These are phyloP conservation scores for Colletes latitarsis DNA, from an alignment of 1,140 invertebrate genomes.

Conservation along the genomic window DNA sequence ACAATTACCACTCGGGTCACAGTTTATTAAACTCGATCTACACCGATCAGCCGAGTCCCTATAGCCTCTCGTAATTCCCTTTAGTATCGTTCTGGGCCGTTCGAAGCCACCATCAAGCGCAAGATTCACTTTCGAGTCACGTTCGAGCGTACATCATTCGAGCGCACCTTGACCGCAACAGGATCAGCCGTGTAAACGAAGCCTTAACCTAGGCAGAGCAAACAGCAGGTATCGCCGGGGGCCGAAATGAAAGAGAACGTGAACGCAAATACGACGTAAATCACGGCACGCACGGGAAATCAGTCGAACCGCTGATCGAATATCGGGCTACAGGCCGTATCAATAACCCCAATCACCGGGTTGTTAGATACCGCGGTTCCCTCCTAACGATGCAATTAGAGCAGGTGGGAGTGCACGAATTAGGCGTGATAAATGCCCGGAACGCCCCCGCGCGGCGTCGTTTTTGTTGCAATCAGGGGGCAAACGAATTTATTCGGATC, in stretches of 20 bases:
- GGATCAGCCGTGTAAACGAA: not conserved
- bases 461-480: conserved; percentile 49
- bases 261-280: conserved; percentile 49
- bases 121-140: conserved; percentile 32
- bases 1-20: no score
- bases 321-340: conserved; percentile 30
- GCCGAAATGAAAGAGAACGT: conserved; percentile 44
- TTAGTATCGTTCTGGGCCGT: not conserved
- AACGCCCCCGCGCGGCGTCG: conserved; percentile 38
- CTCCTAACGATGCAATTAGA: conserved; percentile 55
- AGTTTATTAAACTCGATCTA: no score
- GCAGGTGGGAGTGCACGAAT: conserved; percentile 40
- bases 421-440: conserved; percentile 50
- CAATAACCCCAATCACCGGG: conserved; percentile 40
- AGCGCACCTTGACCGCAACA: conserved; percentile 25
- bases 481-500: conserved; percentile 54
- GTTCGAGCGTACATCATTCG: not conserved
- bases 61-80: no score
- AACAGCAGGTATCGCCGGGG: conserved; percentile 18
- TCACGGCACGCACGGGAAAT: conserved; percentile 41
- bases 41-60: no score
- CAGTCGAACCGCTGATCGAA: conserved; percentile 35
- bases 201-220: conserved; percentile 16
- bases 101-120: not conserved
- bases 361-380: conserved; percentile 37